Conservation (phyloP, 2,797 vertebrate genomes). For the Parauchenoglanis punctatus region DNA sequence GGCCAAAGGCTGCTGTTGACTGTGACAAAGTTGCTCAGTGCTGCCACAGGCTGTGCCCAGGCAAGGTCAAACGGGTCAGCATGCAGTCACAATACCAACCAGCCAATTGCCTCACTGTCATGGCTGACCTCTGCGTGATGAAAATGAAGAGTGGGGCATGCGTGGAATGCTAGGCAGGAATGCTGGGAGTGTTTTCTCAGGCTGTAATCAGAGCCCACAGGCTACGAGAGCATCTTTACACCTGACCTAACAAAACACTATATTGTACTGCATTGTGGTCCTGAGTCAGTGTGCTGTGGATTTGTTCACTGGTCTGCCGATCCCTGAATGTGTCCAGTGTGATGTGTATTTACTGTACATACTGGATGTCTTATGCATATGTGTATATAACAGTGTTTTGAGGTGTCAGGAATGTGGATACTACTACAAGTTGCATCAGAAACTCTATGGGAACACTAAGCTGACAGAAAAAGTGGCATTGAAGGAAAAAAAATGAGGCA, state of each 20-base stretch:
- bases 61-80: slow-evolving; percentile 69
- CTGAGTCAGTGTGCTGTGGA: not conserved
- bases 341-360: not conserved
- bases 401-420: not conserved
- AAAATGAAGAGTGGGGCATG: slow-evolving; percentile 45
- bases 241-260: slow-evolving; percentile 51
- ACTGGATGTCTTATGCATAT: not conserved
- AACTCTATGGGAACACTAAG: not conserved
- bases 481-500: slow-evolving; percentile 52
- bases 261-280: slow-evolving; percentile 30
- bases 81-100: slow-evolving; percentile 48
- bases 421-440: not conserved
- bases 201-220: slow-evolving; percentile 29
- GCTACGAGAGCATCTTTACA: slow-evolving; percentile 35
- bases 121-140: slow-evolving; percentile 49
- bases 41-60: slow-evolving; percentile 63
- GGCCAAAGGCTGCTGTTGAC: slow-evolving; percentile 56
- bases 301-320: not conserved
- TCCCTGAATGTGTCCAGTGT: not conserved
- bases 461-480: slow-evolving; percentile 61
- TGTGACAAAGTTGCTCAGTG: slow-evolving; percentile 58
- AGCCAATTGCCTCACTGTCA: slow-evolving; percentile 52
- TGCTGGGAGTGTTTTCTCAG: slow-evolving; percentile 30
- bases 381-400: not conserved
- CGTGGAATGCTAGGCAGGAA: slow-evolving; percentile 48